Base-by-base conservation (phyloP, 2,113 vertebrate genomes). In the Platichthys stellatus region DNA sequence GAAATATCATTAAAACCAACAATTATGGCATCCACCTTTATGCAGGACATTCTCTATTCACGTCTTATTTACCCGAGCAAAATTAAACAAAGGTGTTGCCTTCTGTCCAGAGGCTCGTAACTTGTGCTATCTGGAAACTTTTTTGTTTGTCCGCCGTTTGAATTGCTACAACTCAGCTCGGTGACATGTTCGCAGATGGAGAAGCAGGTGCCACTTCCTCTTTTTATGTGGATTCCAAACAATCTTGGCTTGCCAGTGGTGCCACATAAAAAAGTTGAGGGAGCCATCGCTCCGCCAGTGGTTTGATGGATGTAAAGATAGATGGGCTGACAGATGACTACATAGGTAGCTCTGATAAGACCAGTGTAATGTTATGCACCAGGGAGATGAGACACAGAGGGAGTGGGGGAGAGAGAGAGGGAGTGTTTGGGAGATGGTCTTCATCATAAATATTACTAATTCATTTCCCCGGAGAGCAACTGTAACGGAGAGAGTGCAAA, bases 401-500 rank as follows among this genome's bases (percentile, higher is more conserved):
- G 64, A 13, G 82, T 71, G 64, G 18, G 68, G 4, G 8, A 7
- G 54, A 3, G 21, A 13, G 1, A 3, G 21, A 7, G 54, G 79
- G 70, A 85, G 83, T 51, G 86, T 80, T 72, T 80, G 56, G 3
- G 60, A 73, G 63, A 78, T 31, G 72, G 65, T n/a, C 85, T 88
- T 82, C 78, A 80, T 91, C 89, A 87, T 93, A 93, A 92, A 92
- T 93, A 93, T 93, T 88, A 87, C 86, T 92, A 90, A 93, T 92
- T 93, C 89, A 94, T 94, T 91, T 91, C 89, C 87, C 89, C 13
- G 24, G 80, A 88, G 89, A 81, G 72, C 2, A 67, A 49, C 56
- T 81, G 72, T 75, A 82, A 87, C 66, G 63, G 74, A 54, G 53
- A 61, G 43, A 61, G 69, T 31, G 74, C 65, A 81, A 91, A 81